Evolutionary conservation across 2,113 vertebrate species (phyloP).

Genomic region (Percopsis transmontana): DNA sequence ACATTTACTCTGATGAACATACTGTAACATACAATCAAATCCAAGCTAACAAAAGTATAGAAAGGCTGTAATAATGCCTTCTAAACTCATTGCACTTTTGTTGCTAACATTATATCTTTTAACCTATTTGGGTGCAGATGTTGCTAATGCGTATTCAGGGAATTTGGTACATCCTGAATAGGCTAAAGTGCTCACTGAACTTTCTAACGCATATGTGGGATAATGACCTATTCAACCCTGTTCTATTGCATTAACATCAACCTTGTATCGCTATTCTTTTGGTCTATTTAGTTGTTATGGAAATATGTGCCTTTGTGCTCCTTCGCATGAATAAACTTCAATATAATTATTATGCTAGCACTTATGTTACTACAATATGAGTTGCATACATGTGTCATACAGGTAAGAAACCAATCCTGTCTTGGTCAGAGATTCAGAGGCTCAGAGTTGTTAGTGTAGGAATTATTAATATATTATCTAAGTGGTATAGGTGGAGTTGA

Average conservation of each 20-base stretch:
- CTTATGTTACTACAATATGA: conserved; percentile 28
- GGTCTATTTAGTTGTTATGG: conserved; percentile 60
- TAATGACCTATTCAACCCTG: conserved; percentile 71
- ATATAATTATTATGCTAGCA: conserved; percentile 19
- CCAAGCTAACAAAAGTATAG: too few species aligned
- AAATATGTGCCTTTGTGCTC: conserved; percentile 63
- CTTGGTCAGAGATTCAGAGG: too few species aligned
- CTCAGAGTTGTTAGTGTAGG: too few species aligned
- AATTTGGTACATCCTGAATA: conserved; percentile 46
- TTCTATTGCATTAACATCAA: conserved; percentile 72
- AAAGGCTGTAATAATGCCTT: conserved; percentile 17
- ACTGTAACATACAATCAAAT: too few species aligned
- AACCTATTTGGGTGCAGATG: conserved; percentile 53
- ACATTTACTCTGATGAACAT: too few species aligned
- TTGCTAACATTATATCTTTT: conserved; percentile 53
- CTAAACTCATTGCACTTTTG: conserved; percentile 37
- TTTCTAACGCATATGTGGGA: conserved; percentile 57
- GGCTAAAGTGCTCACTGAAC: conserved; percentile 63
- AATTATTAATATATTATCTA: too few species aligned
- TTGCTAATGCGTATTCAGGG: conserved; percentile 49
- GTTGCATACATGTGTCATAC: background rate
- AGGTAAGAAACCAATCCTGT: conserved; percentile 12
- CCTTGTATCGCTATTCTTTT: conserved; percentile 71
- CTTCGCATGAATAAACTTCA: conserved; percentile 67
- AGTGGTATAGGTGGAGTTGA: too few species aligned